Evolutionary conservation across 2,888 invertebrate genomes (phyloP).

Genomic region (Nymphalis c-album): DNA sequence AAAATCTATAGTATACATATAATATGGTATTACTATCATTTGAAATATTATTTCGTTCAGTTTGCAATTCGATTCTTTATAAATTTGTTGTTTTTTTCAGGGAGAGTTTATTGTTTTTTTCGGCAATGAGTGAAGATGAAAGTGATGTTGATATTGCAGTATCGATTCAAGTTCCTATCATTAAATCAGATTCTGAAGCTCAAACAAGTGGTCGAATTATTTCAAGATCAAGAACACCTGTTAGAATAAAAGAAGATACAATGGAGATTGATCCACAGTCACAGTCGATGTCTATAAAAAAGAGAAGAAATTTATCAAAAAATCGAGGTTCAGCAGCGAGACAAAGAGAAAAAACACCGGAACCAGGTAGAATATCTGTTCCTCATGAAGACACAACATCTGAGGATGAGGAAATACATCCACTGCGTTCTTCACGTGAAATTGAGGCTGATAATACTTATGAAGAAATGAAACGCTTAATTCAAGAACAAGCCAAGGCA

Average conservation of each 20-base stretch:
- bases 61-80: slow-evolving; percentile 19
- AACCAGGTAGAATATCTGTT: slow-evolving; percentile 71
- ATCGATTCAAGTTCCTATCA: slow-evolving; percentile 58
- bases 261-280: slow-evolving; percentile 57
- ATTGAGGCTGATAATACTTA: slow-evolving; percentile 76
- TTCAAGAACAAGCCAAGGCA: slow-evolving; percentile 62
- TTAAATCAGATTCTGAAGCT: slow-evolving; percentile 64
- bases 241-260: slow-evolving; percentile 47
- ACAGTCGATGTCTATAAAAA: slow-evolving; percentile 77
- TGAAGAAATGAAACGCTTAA: slow-evolving; percentile 74
- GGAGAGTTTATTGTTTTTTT: slow-evolving; percentile 31
- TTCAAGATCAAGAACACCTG: slow-evolving; percentile 53
- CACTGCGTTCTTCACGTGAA: slow-evolving; percentile 64
- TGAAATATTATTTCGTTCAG: slow-evolving; percentile 9
- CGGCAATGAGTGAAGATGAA: slow-evolving; percentile 64
- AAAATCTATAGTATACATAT: not conserved
- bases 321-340: slow-evolving; percentile 75
- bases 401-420: slow-evolving; percentile 71
- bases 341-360: slow-evolving; percentile 77
- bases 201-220: slow-evolving; percentile 59
- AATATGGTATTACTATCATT: not conserved
- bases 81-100: slow-evolving; percentile 54
- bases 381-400: slow-evolving; percentile 84
- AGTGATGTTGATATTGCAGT: slow-evolving; percentile 47
- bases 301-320: slow-evolving; percentile 83